Conservation (phyloP, 2,113 vertebrate species). For the Myrmecobius fasciatus region DNA sequence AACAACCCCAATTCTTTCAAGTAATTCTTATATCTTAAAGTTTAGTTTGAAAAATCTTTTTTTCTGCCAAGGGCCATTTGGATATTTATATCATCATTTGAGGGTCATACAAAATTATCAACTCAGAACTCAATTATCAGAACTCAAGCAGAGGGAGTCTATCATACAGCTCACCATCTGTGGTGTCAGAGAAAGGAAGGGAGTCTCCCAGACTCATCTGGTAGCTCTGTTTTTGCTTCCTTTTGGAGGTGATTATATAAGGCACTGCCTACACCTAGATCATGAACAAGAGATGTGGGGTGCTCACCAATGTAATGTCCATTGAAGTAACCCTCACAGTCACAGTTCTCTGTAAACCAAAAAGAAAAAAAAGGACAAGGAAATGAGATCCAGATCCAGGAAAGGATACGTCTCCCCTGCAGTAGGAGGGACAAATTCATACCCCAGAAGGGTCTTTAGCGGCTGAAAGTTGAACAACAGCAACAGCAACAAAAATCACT, state of each 20-base stretch:
- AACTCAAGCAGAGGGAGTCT: too few relatives aligned
- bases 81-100: too few relatives aligned
- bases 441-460: not conserved
- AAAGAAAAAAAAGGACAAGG: not conserved
- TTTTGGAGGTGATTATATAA: not conserved
- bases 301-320: conserved; percentile 92
- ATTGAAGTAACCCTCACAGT: conserved; percentile 90
- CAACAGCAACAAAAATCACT: not conserved
- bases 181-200: not conserved
- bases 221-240: not conserved
- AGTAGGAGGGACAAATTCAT: not conserved
- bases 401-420: not conserved
- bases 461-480: not conserved
- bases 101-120: too few relatives aligned
- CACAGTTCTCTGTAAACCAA: conserved; percentile 90
- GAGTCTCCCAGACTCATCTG: not conserved
- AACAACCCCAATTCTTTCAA: not conserved
- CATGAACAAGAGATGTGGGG: not conserved
- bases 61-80: too few relatives aligned
- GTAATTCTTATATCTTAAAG: not conserved
- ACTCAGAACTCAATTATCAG: too few relatives aligned
- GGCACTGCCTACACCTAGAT: not conserved
- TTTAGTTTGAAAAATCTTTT: not conserved
- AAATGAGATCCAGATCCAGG: not conserved
- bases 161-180: not conserved